Evolutionary conservation across 2,888 invertebrate genomes (phyloP), one percentile per base, ranked within the genome.

Genomic region (Drosophila merina): DNA sequence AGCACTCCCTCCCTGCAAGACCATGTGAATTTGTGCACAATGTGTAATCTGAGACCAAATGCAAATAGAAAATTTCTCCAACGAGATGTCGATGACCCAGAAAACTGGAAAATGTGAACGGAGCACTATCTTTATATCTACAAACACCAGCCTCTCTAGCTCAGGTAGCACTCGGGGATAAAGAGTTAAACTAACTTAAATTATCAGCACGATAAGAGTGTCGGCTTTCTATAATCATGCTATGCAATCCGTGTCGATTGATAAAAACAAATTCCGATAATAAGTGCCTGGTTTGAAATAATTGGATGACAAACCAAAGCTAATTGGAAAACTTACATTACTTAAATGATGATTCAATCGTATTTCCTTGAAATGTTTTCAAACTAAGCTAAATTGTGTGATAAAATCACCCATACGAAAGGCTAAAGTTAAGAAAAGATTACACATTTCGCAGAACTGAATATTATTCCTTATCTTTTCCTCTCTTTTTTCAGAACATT

Each of bases 401-500:
- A 33, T 9, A 33, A 33, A 0, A 33, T 9, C 0, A 3, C 3
- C 9, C 14, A 14, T 9, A 9, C 8, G 8, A 30, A 30, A 33
- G 31, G 9, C 9, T 33, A 4, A 33, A 3, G 10, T 33, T 33
- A 33, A 9, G 9, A 33, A 10, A 10, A 33, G 12, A 12, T 38
- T 38, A 9, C 4, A 12, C 9, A 12, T 38, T 3, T 12, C 12
- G 1, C 1, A 12, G 5, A 12, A 38, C n/a, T n/a, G 9, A 40
- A n/a, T 4, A 9, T 44, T 36, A 6, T 9, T 20, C 30, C 8
- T 20, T 51, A 42, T 20, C 28, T 51, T 50, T 50, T 31, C 9
- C 8, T 33, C 31, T 31, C 42, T 8, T 5, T 0, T 75, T 75
- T 6, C 48, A 85, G 97, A 94, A 95, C 58, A 94, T 96, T 84